These are phyloP conservation scores for Columbina picui DNA, from an alignment of 2,113 vertebrate genomes.

Conservation along the genomic window DNA sequence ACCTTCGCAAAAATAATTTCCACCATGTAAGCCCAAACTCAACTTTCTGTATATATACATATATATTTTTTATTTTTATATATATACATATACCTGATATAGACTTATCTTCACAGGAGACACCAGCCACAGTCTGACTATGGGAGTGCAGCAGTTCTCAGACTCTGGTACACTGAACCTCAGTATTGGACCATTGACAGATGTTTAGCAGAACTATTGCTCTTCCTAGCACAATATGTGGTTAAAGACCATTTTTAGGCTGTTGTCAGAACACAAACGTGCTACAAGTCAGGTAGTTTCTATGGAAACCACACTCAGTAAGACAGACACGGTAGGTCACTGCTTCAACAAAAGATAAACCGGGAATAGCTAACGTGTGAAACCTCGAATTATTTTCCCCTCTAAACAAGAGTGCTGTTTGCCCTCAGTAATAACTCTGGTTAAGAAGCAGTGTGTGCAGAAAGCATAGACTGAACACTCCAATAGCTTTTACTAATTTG, in stretches of 20 bases:
- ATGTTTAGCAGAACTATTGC: neutral
- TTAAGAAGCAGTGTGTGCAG: neutral
- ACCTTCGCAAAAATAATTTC: neutral
- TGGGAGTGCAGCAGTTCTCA: neutral
- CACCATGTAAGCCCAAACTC: neutral
- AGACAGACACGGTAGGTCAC: neutral
- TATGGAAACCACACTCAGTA: neutral
- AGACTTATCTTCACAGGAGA: fast-evolving
- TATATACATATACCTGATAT: fast-evolving
- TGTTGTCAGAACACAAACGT: neutral
- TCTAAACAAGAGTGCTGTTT: neutral
- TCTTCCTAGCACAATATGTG: neutral
- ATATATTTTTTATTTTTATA: too few relatives aligned
- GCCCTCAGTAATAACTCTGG: neutral
- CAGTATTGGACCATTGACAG: fast-evolving
- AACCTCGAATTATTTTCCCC: neutral
- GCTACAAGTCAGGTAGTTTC: neutral
- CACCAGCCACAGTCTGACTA: neutral
- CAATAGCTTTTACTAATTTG: neutral
- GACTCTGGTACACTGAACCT: neutral
- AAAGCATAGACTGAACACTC: fast-evolving
- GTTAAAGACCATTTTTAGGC: neutral
- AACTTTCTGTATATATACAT: fast-evolving
- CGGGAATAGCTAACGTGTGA: neutral
- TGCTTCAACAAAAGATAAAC: neutral